Evolutionary conservation across 2,888 invertebrate species (phyloP), one percentile per base, ranked within the genome.

Genomic region (Dastarcus helophoroides): DNA sequence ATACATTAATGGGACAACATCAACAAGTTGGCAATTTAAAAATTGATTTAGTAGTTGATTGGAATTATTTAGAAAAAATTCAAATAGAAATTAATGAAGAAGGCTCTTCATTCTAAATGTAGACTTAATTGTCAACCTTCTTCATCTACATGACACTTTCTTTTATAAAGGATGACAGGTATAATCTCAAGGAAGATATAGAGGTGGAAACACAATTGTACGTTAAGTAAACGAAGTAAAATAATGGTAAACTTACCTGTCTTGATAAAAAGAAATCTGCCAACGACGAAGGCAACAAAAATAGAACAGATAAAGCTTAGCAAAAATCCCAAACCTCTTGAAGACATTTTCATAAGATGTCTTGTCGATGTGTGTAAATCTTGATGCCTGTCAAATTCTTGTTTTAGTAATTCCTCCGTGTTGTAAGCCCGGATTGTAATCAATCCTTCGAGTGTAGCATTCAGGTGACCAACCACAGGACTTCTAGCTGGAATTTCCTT

Each of bases 381-480:
- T 37, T 54, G 54, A 36, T 58, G 57, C 12, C 39, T 41, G 29
- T 58, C 58, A 35, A 56, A 60, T 34, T 59, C 57, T 2, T 46
- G 31, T 22, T 39, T 46, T 5, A 58, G 30, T n/a, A 53, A 42
- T 4, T 38, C 31, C 38, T 60, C 48, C 8, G 54, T 51, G 26
- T 48, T 40, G 19, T 41, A 53, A 2, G 58, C 56, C 39, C 58
- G 41, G n/a, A 59, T 55, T 8, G 54, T 55, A 5, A 53, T 44
- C 13, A 58, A 29, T 6, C 60, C 60, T 37, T 58, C 57, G 10
- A 60, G 36, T 6, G 58, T 51, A 3, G 58, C 51, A 31, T 55
- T 59, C 8, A 60, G 31, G 24, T 56, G 55, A 15, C 58, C 58
- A 27, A 59, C 40, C 35, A 59, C 46, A 14, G 60, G 58, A 37